A percentile compares a stretch with the other conserved stretches of the same genome.
Evolutionary conservation across 2,797 vertebrate species (phyloP).

Genomic region (Acrossocheilus fasciatus): DNA sequence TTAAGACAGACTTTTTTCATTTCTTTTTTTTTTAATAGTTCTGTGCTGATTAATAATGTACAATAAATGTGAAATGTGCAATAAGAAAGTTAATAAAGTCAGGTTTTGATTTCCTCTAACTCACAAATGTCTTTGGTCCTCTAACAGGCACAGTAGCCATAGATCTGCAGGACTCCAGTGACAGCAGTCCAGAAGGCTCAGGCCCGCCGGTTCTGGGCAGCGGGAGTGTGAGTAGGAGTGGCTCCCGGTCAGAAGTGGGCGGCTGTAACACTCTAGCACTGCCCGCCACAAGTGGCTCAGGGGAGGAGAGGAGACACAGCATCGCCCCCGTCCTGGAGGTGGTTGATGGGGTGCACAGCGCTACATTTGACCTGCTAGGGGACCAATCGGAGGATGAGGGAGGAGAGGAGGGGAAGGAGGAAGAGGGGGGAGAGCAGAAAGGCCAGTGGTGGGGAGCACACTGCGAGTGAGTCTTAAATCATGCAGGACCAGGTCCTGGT

Average conservation of each 20-base stretch:
- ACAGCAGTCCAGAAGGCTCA: constrained; percentile 81
- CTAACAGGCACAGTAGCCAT: constrained; percentile 84
- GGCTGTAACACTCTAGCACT: constrained; percentile 79
- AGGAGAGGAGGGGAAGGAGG: constrained; percentile 80
- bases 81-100: background rate
- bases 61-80: background rate
- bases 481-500: background rate
- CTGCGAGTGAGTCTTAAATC: constrained; percentile 76
- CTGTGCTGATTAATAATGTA: background rate
- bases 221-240: constrained; percentile 69
- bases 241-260: constrained; percentile 72
- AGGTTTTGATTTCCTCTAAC: background rate
- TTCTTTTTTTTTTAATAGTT: background rate
- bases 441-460: constrained; percentile 81
- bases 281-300: constrained; percentile 71
- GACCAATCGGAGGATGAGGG: constrained; percentile 85
- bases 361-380: constrained; percentile 83
- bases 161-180: constrained; percentile 84
- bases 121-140: background rate
- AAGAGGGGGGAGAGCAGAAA: constrained; percentile 74
- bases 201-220: constrained; percentile 67
- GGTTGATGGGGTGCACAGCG: constrained; percentile 77
- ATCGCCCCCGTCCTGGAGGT: constrained; percentile 86
- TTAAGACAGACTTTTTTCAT: background rate
- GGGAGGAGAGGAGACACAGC: constrained; percentile 81